Percentiles rank a stretch among this genome's conserved stretches.
These are phyloP conservation scores for Tragulus kanchil DNA, from an alignment of 2,113 vertebrate species.

Conservation along the genomic window DNA sequence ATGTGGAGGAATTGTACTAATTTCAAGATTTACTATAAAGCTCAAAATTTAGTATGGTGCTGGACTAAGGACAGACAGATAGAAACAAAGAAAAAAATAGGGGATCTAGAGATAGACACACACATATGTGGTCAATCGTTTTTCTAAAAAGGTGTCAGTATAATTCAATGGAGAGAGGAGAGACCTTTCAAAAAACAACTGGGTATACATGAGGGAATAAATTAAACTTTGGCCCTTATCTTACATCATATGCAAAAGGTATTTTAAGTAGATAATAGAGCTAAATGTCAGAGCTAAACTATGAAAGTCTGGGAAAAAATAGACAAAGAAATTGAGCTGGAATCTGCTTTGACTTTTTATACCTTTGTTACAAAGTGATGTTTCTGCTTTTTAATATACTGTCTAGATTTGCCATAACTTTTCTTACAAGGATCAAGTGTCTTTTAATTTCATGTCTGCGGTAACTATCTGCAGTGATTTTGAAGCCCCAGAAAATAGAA, in stretches of 20 bases:
- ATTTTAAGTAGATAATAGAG: background rate
- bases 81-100: background rate
- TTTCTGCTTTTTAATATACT: no score
- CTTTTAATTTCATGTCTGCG: no score
- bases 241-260: background rate
- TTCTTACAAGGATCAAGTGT: no score
- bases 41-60: background rate
- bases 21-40: background rate
- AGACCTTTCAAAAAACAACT: background rate
- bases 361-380: no score
- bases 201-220: background rate
- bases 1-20: background rate
- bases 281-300: background rate
- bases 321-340: background rate
- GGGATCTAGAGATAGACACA: background rate
- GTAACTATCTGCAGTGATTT: no score
- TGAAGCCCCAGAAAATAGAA: no score
- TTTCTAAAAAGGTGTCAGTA: background rate
- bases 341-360: no score
- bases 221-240: background rate
- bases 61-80: background rate
- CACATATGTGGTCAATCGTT: background rate
- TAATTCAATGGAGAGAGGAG: background rate
- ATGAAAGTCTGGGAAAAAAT: background rate
- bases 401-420: no score